A percentile compares a stretch with the other conserved stretches of the same genome.
Conservation (phyloP, 2,888 invertebrate genomes). For the Polydrusus cervinus region DNA sequence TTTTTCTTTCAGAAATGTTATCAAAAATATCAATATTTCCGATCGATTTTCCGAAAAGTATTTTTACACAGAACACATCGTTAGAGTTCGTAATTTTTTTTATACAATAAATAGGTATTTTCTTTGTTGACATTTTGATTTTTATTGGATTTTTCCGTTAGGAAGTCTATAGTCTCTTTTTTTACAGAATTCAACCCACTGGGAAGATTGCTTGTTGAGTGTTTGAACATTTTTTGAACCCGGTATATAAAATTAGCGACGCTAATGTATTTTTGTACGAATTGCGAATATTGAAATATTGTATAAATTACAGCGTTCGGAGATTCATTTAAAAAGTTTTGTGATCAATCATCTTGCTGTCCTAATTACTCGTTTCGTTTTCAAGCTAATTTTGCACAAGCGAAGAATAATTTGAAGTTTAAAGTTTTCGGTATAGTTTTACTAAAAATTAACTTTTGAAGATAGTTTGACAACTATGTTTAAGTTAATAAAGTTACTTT, state of each 20-base stretch:
- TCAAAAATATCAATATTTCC: no score
- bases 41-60: no score
- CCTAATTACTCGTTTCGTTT: conserved; percentile 7
- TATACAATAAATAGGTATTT: no score
- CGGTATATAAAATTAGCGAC: neutral
- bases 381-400: conserved; percentile 19
- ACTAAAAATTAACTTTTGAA: conserved; percentile 10
- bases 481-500: neutral
- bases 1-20: no score
- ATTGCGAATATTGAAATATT: conserved; percentile 11
- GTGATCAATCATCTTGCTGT: conserved; percentile 29
- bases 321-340: conserved; percentile 31
- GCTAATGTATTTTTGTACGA: neutral
- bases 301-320: conserved; percentile 7
- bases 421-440: neutral
- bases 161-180: no score
- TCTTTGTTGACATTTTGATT: no score
- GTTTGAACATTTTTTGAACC: no score
- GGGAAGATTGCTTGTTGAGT: no score
- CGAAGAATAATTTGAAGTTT: conserved; percentile 18
- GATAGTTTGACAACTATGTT: conserved; percentile 2
- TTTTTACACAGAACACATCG: no score
- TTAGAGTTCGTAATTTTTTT: no score
- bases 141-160: no score
- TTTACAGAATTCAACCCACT: no score